These are phyloP conservation scores for Danio tinwini DNA, from an alignment of 2,797 vertebrate genomes.

Conservation along the genomic window DNA sequence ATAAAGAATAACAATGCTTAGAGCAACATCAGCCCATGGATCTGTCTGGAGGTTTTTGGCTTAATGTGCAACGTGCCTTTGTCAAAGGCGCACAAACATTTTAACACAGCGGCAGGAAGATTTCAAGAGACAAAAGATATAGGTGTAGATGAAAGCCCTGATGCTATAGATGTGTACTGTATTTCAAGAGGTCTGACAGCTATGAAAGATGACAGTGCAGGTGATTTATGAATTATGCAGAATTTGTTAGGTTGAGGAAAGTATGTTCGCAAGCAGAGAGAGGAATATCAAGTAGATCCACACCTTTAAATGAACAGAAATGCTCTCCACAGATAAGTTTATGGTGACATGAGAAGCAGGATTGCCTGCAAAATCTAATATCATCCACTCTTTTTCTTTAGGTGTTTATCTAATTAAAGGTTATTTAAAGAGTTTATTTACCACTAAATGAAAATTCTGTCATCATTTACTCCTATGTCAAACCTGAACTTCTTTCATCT, in stretches of 20 bases:
- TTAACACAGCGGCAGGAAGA: slow-evolving; percentile 6
- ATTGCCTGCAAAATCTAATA: neutral
- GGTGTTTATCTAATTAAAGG: neutral
- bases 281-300: slow-evolving; percentile 18
- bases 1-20: slow-evolving; percentile 46
- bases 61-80: slow-evolving; percentile 26
- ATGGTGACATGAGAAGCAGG: neutral
- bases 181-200: slow-evolving; percentile 25
- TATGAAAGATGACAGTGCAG: slow-evolving; percentile 24
- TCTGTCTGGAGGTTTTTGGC: slow-evolving; percentile 22
- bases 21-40: slow-evolving; percentile 15
- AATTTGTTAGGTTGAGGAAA: slow-evolving; percentile 26
- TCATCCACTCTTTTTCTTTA: neutral
- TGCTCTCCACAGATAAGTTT: neutral
- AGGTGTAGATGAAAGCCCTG: neutral
- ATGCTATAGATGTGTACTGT: neutral
- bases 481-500: neutral
- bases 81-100: slow-evolving; percentile 26
- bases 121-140: slow-evolving; percentile 20
- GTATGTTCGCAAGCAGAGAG: neutral
- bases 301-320: slow-evolving; percentile 22
- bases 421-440: neutral
- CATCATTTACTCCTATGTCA: neutral
- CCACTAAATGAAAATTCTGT: neutral
- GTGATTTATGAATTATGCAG: slow-evolving; percentile 40